Conservation (phyloP, 2,113 vertebrate genomes). For the Forbesichthys papilliferus region DNA sequence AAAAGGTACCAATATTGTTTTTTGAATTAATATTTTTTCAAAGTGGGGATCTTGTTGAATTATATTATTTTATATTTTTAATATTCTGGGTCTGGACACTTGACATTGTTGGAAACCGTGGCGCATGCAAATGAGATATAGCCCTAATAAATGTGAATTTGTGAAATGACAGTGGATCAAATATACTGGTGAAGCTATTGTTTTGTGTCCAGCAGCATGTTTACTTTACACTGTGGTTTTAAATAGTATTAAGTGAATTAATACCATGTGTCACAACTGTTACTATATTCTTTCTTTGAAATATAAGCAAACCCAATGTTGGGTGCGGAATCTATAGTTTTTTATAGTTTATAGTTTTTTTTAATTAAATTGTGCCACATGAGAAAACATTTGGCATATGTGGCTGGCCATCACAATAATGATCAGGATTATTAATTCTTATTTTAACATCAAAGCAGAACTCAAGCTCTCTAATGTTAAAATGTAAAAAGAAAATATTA, state of each 20-base stretch:
- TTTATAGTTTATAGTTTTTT: neutral
- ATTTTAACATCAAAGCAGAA: neutral
- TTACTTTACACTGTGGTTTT: conserved; percentile 16
- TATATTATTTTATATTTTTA: too few relatives aligned
- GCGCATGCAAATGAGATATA: too few relatives aligned
- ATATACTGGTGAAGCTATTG: too few relatives aligned
- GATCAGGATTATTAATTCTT: neutral
- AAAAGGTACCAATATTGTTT: too few relatives aligned
- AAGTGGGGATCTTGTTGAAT: too few relatives aligned
- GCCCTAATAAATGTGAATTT: too few relatives aligned
- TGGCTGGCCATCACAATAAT: conserved; percentile 19
- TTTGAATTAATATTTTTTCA: too few relatives aligned
- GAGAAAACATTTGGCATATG: conserved; percentile 8
- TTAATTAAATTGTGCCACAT: conserved; percentile 35
- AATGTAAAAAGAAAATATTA: neutral
- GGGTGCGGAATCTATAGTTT: conserved; percentile 7
- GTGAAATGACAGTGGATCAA: too few relatives aligned
- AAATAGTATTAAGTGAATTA: conserved; percentile 45
- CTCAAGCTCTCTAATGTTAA: neutral
- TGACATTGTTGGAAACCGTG: too few relatives aligned
- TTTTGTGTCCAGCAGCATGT: neutral
- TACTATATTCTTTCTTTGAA: conserved; percentile 17
- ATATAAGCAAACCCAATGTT: conserved; percentile 4
- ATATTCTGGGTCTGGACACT: too few relatives aligned
- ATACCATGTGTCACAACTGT: conserved; percentile 30